Conservation (phyloP, 2,888 invertebrate species). For the Luperina testacea region DNA sequence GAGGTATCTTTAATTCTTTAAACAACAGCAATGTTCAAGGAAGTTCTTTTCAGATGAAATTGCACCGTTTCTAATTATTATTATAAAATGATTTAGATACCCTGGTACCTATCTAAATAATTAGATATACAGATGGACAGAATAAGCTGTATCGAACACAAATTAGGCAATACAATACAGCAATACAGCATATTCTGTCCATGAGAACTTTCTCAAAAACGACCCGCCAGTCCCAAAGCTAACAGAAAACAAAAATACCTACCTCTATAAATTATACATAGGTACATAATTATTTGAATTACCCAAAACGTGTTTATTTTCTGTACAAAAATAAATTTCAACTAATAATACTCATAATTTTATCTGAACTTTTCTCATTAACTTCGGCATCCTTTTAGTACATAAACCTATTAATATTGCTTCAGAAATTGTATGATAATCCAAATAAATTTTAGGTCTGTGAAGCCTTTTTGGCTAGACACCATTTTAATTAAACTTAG, state of each 20-base stretch:
- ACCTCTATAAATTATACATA: background rate
- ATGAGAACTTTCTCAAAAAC: too few species aligned
- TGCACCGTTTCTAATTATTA: too few species aligned
- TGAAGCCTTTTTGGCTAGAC: background rate
- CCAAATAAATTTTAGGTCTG: constrained; percentile 5
- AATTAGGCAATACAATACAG: too few species aligned
- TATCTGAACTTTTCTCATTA: constrained; percentile 33
- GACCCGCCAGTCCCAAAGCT: background rate
- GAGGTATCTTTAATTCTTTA: background rate
- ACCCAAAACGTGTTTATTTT: background rate
- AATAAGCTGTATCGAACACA: background rate
- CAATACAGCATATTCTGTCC: too few species aligned
- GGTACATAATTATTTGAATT: background rate
- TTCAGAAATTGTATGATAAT: background rate
- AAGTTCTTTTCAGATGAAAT: background rate
- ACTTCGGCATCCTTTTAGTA: background rate
- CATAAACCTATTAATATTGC: constrained; percentile 4
- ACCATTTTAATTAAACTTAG: background rate
- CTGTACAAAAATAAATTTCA: constrained; percentile 5
- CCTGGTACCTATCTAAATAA: background rate
- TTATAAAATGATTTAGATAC: background rate
- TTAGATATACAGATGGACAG: background rate
- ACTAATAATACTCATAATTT: background rate
- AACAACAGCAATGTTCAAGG: background rate
- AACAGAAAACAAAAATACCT: background rate